Conservation (phyloP, 2,797 vertebrate genomes). For the Sebastes goodei region DNA sequence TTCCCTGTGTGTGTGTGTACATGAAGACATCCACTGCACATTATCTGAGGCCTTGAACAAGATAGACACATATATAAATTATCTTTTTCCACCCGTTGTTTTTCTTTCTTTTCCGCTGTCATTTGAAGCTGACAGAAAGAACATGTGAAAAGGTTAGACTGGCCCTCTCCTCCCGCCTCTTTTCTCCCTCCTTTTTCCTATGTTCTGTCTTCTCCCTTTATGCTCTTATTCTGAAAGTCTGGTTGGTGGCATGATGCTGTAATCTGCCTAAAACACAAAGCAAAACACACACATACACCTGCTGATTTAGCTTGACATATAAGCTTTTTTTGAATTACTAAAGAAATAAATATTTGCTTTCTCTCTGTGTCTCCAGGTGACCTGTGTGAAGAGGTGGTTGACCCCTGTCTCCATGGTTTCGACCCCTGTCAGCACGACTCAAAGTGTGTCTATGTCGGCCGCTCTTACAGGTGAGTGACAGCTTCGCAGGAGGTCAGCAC, state of each 20-base stretch:
- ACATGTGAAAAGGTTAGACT: background rate
- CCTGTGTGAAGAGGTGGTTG: constrained; percentile 93
- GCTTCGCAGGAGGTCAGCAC: background rate
- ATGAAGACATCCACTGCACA: background rate
- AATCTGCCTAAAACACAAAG: background rate
- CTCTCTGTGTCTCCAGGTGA: constrained; percentile 86
- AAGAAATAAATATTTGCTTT: background rate
- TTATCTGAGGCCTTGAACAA: constrained; percentile 20
- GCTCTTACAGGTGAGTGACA: constrained; percentile 87
- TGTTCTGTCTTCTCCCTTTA: background rate
- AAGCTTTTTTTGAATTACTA: background rate
- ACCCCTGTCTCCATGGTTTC: constrained; percentile 89
- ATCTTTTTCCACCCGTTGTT: constrained; percentile 10
- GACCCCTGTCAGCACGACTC: constrained; percentile 94
- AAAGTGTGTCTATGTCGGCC: constrained; percentile 90
- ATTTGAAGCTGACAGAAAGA: background rate
- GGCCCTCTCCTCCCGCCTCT: background rate
- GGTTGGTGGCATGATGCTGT: background rate
- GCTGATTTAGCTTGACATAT: background rate
- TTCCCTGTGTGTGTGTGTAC: constrained; percentile 6
- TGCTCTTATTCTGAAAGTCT: background rate
- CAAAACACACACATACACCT: background rate
- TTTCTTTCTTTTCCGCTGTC: background rate
- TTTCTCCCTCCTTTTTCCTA: background rate
- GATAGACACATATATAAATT: constrained; percentile 5